Evolutionary conservation across 2,113 vertebrate genomes (phyloP).

Genomic region (Chionomys nivalis): DNA sequence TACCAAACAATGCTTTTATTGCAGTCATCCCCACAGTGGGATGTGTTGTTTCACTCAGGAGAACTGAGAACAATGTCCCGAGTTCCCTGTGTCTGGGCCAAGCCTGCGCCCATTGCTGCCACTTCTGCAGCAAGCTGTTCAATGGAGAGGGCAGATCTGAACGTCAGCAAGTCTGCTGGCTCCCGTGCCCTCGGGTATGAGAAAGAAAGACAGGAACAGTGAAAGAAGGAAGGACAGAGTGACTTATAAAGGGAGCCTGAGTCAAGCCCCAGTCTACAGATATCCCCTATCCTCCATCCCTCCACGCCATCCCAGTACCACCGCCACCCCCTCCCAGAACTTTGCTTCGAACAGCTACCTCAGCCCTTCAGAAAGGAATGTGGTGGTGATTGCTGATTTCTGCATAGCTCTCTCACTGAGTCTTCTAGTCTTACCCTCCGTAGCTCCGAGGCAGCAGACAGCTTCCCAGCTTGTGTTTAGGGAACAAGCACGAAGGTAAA

Average conservation of each 20-base stretch:
- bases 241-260: background rate
- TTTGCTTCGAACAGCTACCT: constrained; percentile 2
- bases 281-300: background rate
- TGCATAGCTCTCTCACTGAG: background rate
- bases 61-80: background rate
- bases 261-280: background rate
- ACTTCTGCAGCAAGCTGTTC: background rate
- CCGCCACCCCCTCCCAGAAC: background rate
- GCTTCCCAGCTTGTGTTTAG: background rate
- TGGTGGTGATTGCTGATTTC: background rate
- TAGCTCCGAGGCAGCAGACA: background rate
- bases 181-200: background rate
- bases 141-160: background rate
- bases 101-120: background rate
- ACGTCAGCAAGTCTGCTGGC: background rate
- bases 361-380: background rate
- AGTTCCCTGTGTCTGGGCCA: background rate
- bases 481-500: background rate
- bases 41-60: background rate
- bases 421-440: background rate
- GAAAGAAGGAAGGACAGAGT: background rate
- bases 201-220: background rate
- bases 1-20: constrained; percentile 25
- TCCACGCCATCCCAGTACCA: background rate
- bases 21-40: background rate